Evolutionary conservation across 2,888 invertebrate genomes (phyloP), one percentile per base, ranked within the genome.

Genomic region (Nomada fucata): DNA sequence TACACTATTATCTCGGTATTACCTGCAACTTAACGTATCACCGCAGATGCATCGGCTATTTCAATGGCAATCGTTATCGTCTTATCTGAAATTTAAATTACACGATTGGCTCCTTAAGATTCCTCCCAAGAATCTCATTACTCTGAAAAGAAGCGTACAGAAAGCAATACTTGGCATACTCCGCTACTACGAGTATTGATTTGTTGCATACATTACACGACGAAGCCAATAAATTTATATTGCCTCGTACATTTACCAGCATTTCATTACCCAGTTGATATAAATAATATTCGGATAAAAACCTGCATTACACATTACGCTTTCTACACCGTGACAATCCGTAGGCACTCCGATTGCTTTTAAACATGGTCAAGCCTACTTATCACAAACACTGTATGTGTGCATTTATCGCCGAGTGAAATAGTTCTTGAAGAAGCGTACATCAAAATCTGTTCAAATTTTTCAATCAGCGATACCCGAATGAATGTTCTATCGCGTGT

Each of bases 21-120:
- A 29, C 26, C 13, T 3, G 61, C 36, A 53, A 60, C 50, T 47
- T 36, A 36, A 36, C 36, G 29, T 65, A 59, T 63, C 55, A 15
- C 76, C 23, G 70, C 67, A 72, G 44, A 68, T 42, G 57, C 15
- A 68, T 63, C 72, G 55, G 78, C 68, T 78, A 72, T 78, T 72
- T 57, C 71, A 50, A 36, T 47, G 11, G 63, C 13, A n/a, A 20
- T 59, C 44, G 23, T 64, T 44, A 53, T 70, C 59, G 65, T 36
- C 59, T 50, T 65, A 23, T 23, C 13, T 18, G 52, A 74, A 79
- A 75, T 71, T 79, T 68, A 50, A 71, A 70, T 71, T 42, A n/a
- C 42, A 47, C 36, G 23, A 53, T 36, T 26, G 23, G 15, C 15
- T 36, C 74, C 52, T 68, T 15, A 42, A 63, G 42, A 64, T 50